phyloP scores from a whole-genome alignment of 2,797 vertebrate genomes.

The Enteromius viviparus region DNA sequence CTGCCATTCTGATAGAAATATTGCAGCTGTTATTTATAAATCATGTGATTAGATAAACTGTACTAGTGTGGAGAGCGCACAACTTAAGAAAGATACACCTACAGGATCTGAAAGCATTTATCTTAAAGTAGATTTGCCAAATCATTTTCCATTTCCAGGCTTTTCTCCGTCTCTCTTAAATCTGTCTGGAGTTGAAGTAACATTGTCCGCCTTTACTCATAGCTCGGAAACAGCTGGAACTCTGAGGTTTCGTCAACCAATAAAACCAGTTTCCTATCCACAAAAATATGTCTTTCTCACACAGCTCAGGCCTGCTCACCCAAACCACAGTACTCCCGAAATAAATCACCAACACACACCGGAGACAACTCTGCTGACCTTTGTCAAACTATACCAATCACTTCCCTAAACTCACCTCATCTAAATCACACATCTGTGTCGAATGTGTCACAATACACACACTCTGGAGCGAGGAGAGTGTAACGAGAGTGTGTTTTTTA shows the following conservation, averaged over 20 bases:
- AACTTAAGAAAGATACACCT: constrained; percentile 22
- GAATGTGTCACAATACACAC: constrained; percentile 50
- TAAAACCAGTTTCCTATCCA: constrained; percentile 62
- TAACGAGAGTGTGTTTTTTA: constrained; percentile 47
- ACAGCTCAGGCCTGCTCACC: constrained; percentile 44
- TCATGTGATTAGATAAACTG: constrained; percentile 22
- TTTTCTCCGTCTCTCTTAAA: constrained; percentile 38
- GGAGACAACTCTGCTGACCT: constrained; percentile 52
- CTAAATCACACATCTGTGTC: constrained; percentile 53
- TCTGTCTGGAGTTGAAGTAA: constrained; percentile 50
- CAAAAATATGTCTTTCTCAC: constrained; percentile 62
- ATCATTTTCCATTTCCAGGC: constrained; percentile 34
- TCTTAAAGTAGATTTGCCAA: constrained; percentile 43
- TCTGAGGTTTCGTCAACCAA: constrained; percentile 65
- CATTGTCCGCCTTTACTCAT: constrained; percentile 48
- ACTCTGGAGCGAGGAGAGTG: constrained; percentile 25
- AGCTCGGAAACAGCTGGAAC: constrained; percentile 62
- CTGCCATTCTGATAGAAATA: constrained; percentile 3
- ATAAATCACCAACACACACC: constrained; percentile 60
- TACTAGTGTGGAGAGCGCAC: neutral
- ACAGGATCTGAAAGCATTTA: constrained; percentile 39
- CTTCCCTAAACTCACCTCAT: constrained; percentile 49
- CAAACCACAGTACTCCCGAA: constrained; percentile 49
- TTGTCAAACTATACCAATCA: constrained; percentile 53
- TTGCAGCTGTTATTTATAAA: constrained; percentile 25